Evolutionary conservation across 2,113 vertebrate species (phyloP), one percentile per base, ranked within the genome.

Genomic region (Lophotis ruficrista): DNA sequence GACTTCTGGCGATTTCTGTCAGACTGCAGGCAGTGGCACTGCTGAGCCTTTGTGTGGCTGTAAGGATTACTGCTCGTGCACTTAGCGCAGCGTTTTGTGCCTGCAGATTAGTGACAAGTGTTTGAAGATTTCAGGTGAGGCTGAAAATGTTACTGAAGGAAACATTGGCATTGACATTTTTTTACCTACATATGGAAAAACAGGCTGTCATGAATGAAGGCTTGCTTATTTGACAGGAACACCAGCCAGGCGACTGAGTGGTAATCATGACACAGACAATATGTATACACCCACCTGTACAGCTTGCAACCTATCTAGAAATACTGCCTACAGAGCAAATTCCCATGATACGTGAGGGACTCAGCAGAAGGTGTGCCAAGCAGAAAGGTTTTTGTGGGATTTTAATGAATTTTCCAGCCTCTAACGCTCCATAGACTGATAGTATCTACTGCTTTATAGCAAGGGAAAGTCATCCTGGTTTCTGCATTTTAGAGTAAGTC

Each of bases 21-120:
- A n/a, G 27, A 41, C 69, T 48, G 60, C 95, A 75, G 95, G 93
- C 93, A 87, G 93, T 11, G 83, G 89, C 93, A 92, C 93, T 90
- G 93, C 95, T 82, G 96, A 89, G 94, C 93, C 83, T 95, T 90
- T 91, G 83, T 92, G 4, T 0, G 16, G 3, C 71, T 69, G 9
- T 12, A 10, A 58, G 51, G 84, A 75, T 75, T 53, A 57, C 47
- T 66, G 86, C 69, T 12, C 11, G 33, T 27, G 86, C 69, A 24
- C 61, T 53, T 82, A 38, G 54, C 2, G 54, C 79, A 30, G 85
- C 22, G 1, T 30, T 73, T 48, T 50, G 45, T 91, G 83, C 77
- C 80, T 64, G 72, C 83, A 75, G 56, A 33, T 83, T 8, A 56
- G 20, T 20, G 83, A 64, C 48, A 38, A 91, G 56, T 10, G 28